Evolutionary conservation across 2,797 vertebrate genomes (phyloP).

Genomic region (Channa striata): DNA sequence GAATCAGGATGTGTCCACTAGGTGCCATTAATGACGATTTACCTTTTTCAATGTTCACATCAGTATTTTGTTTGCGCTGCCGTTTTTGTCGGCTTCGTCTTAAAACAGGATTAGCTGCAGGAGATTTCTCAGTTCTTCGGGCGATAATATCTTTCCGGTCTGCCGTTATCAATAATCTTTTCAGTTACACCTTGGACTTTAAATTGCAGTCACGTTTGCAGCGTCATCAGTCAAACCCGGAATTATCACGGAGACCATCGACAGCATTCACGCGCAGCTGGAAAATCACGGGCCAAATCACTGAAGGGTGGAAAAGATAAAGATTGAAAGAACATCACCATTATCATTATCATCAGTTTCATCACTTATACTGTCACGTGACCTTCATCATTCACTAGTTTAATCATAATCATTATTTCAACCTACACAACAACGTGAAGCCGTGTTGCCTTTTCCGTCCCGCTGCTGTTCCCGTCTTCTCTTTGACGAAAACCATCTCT

Average conservation of each 20-base stretch:
- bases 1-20: no score
- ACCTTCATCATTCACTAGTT: conserved; percentile 58
- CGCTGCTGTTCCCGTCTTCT: conserved; percentile 16
- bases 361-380: conserved; percentile 41
- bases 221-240: conserved; percentile 13
- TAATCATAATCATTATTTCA: conserved; percentile 44
- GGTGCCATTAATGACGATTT: no score
- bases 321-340: conserved; percentile 45
- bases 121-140: conserved; percentile 19
- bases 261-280: conserved; percentile 19
- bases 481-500: conserved; percentile 21
- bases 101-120: conserved; percentile 32
- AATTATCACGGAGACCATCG: conserved; percentile 28
- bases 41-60: no score
- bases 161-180: conserved; percentile 43
- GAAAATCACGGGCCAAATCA: conserved; percentile 13
- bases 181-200: conserved; percentile 21
- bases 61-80: no score
- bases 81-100: no score
- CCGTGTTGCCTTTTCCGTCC: background rate
- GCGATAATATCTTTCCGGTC: conserved; percentile 29
- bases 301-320: conserved; percentile 22
- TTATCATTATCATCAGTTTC: conserved; percentile 48
- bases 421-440: conserved; percentile 11
- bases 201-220: conserved; percentile 23